A percentile compares a stretch with the other conserved stretches of the same genome.
Conservation (phyloP, 2,888 invertebrate species). For the Boloria selene region DNA sequence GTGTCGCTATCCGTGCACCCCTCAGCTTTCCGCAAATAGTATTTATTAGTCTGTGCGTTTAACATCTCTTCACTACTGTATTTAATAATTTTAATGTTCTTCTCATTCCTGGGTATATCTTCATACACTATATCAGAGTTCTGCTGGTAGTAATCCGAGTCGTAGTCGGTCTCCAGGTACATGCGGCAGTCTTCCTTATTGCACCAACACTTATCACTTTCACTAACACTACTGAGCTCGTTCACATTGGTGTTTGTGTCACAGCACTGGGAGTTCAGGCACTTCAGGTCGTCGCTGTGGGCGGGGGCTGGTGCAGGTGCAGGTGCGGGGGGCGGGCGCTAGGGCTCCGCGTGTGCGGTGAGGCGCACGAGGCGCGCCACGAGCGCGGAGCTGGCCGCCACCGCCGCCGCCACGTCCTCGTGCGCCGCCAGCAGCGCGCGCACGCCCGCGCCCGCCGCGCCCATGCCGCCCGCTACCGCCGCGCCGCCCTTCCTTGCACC, state of each 20-base stretch:
- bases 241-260: background rate
- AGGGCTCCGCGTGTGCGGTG: conserved; percentile 42
- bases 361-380: conserved; percentile 54
- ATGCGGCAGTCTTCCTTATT: conserved; percentile 27
- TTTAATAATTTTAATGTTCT: background rate
- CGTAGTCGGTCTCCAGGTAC: conserved; percentile 17
- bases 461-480: conserved; percentile 38
- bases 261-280: conserved; percentile 26
- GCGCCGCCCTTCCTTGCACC: no score
- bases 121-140: conserved; percentile 15
- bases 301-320: conserved; percentile 8
- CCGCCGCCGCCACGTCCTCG: conserved; percentile 54
- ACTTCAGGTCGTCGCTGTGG: conserved; percentile 11
- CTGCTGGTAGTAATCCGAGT: conserved; percentile 21
- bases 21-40: background rate
- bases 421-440: conserved; percentile 62
- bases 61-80: background rate
- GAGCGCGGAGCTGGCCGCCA: conserved; percentile 43
- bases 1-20: conserved; percentile 26
- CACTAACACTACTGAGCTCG: background rate
- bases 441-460: conserved; percentile 54
- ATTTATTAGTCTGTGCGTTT: background rate
- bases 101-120: background rate
- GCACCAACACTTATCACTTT: conserved; percentile 26
- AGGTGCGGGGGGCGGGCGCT: conserved; percentile 36